These are phyloP conservation scores for Tribolium castaneum DNA, from an alignment of 1,140 invertebrate genomes.

Conservation along the genomic window DNA sequence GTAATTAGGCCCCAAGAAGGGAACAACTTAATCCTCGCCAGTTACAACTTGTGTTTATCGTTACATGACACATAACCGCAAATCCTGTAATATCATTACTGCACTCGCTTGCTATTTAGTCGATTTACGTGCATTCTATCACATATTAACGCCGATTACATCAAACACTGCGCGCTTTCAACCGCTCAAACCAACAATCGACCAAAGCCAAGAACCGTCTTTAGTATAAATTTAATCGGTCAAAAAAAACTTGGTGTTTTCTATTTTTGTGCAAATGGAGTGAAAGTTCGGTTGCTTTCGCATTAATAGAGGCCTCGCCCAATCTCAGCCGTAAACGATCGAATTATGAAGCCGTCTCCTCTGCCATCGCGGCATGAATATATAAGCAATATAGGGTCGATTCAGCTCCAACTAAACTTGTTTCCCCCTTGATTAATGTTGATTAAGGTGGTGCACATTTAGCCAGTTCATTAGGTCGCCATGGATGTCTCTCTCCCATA, in stretches of 20 bases:
- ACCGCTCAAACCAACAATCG: background rate
- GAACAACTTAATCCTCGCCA: conserved; percentile 38
- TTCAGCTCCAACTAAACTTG: conserved; percentile 36
- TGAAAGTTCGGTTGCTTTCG: too few species aligned
- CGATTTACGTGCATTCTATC: conserved; percentile 7
- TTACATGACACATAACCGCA: conserved; percentile 40
- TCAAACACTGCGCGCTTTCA: background rate
- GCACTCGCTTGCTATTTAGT: conserved; percentile 2
- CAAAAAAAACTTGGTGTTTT: too few species aligned
- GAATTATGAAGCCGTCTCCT: conserved; percentile 38
- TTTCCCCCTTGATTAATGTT: conserved; percentile 52
- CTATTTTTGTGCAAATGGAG: too few species aligned
- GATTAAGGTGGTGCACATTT: conserved; percentile 48
- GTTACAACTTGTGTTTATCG: conserved; percentile 41
- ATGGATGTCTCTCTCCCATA: conserved; percentile 49
- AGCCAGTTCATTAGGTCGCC: conserved; percentile 50
- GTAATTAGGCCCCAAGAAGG: conserved; percentile 15
- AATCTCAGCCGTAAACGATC: conserved; percentile 3
- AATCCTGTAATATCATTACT: conserved; percentile 32
- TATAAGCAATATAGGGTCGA: conserved; percentile 39
- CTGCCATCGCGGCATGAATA: conserved; percentile 41
- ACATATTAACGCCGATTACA: background rate
- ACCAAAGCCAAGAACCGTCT: background rate
- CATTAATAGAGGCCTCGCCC: background rate
- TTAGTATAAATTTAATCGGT: too few species aligned